Evolutionary conservation across 2,113 vertebrate genomes (phyloP).

Genomic region (Columbina picui): DNA sequence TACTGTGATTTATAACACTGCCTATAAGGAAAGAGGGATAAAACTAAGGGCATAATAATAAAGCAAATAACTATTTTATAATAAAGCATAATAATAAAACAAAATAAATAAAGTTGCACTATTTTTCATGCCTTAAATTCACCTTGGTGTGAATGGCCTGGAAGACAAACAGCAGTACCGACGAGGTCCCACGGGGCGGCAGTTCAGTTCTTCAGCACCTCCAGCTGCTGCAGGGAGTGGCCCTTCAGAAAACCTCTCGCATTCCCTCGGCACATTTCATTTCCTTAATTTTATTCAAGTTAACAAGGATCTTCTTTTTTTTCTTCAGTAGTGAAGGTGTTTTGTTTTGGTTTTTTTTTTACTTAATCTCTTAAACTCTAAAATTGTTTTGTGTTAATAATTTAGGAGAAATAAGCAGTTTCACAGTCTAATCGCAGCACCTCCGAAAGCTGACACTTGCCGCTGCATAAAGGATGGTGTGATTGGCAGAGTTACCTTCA

Average conservation of each 20-base stretch:
- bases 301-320: neutral
- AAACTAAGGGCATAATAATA: neutral
- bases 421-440: neutral
- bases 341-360: neutral
- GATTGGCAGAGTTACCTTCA: constrained; percentile 34
- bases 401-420: constrained; percentile 7
- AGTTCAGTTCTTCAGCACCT: fast-evolving
- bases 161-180: neutral
- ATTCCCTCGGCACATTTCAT: neutral
- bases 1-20: neutral
- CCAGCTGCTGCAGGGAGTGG: neutral
- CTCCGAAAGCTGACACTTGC: neutral
- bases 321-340: neutral
- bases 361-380: constrained; percentile 28
- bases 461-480: neutral
- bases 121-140: fast-evolving
- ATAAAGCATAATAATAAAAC: neutral
- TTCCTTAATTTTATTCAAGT: neutral
- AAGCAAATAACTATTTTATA: neutral
- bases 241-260: neutral
- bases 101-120: fast-evolving
- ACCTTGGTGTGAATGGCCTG: fast-evolving
- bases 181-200: neutral
- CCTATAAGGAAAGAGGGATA: neutral
- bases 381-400: constrained; percentile 16